Base-by-base conservation (phyloP, 2,888 invertebrate species). In the Anorthoa munda region DNA sequence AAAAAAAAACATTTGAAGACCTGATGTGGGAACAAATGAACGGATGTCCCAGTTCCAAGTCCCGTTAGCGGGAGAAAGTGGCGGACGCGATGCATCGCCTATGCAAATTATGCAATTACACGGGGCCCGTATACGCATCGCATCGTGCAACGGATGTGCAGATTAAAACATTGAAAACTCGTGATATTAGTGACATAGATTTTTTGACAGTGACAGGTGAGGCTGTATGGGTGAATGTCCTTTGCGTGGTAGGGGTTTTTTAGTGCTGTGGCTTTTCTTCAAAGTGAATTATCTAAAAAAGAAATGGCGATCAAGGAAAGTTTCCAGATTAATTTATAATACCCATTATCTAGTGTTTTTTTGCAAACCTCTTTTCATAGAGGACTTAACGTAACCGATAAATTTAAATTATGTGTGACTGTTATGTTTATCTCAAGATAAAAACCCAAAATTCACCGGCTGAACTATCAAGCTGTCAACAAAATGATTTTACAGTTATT, bases 21-120 rank as follows among this genome's bases (percentile, higher is more conserved):
- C 77, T 81, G 79, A 81, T 85, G 85, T 87, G 86, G 86, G 88
- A 86, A 86, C 86, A 84, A 89, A 89, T 86, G 86, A 87, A 85
- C 91, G 91, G 87, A 88, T 93, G 94, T 93, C 94, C 95, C 92
- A 95, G 92, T 90, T 95, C 80, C 81, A 88, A 81, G 91, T 94
- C 94, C 95, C 95, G 95, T 95, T 95, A 94, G 87, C 77, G 74
- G 91, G 95, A 92, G 95, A 95, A 95, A 95, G 95, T 95, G 95
- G 86, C 89, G 83, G 78, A 73, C 87, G 87, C 90, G 87, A 86
- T 93, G 94, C 93, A 94, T 90, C 84, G 92, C 90, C 94, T 95
- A 95, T 95, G 95, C 94, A 95, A 95, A 95, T 95, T 95, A 95
- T 94, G 94, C 95, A 95, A 95, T 95, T 95, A 93, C 87, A 85